Evolutionary conservation across 2,888 invertebrate genomes (phyloP).

Genomic region (Parnassius glacialis): DNA sequence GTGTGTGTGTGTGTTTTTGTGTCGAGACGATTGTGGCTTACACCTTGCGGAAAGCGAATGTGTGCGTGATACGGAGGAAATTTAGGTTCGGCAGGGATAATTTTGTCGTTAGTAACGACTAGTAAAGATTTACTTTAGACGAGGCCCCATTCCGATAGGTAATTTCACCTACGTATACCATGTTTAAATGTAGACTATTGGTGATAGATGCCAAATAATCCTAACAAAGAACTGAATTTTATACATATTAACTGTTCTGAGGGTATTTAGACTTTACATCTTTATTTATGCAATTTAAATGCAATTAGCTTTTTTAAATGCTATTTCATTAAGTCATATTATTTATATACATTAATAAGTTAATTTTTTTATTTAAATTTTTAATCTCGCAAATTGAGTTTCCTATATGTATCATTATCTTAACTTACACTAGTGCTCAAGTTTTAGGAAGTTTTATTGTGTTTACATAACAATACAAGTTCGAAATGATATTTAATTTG

Average conservation of each 20-base stretch:
- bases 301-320: slow-evolving; percentile 46
- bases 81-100: slow-evolving; percentile 77
- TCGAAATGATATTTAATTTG: slow-evolving; percentile 66
- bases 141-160: slow-evolving; percentile 70
- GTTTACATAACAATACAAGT: slow-evolving; percentile 38
- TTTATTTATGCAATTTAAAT: slow-evolving; percentile 66
- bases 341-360: slow-evolving; percentile 59
- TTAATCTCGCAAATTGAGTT: slow-evolving; percentile 39
- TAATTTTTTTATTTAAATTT: slow-evolving; percentile 44
- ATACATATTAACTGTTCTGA: slow-evolving; percentile 79
- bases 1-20: slow-evolving; percentile 33
- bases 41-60: slow-evolving; percentile 40
- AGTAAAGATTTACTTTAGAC: slow-evolving; percentile 60
- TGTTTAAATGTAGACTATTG: slow-evolving; percentile 73
- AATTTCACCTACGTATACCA: slow-evolving; percentile 76
- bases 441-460: slow-evolving; percentile 41
- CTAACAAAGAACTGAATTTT: slow-evolving; percentile 81
- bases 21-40: slow-evolving; percentile 26
- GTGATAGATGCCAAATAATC: slow-evolving; percentile 81
- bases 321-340: slow-evolving; percentile 71
- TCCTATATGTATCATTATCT: slow-evolving; percentile 35
- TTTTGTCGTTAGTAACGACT: slow-evolving; percentile 46
- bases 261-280: slow-evolving; percentile 74
- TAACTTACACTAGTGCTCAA: slow-evolving; percentile 48
- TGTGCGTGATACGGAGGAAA: slow-evolving; percentile 68